Base-by-base conservation (phyloP, 2,888 invertebrate species). In the Patella depressa region DNA sequence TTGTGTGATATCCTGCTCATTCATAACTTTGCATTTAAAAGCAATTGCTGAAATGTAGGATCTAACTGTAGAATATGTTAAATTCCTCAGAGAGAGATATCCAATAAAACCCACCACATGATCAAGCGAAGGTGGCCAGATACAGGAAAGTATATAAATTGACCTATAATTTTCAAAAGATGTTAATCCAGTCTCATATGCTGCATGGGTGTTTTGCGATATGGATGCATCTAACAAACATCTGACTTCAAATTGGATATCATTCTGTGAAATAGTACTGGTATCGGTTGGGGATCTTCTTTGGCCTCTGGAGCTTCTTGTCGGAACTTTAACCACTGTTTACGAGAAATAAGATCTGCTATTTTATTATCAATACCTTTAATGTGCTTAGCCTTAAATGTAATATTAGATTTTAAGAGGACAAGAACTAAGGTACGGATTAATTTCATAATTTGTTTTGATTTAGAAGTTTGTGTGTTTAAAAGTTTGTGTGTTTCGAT, bases 321-420 rank as follows among this genome's bases (percentile, higher is more conserved):
- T 53, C 54, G 57, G 55, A 78, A 78, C 45, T 55, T 55, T 15
- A 45, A n/a, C 71, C 55, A 74, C 59, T 78, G 59, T 54, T 45
- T 71, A 74, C 78, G 78, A 78, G 74, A 74, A 74, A 78, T 71
- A 74, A n/a, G 54, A 74, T 74, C 78, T 59, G 74, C 71, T 4
- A 69, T 54, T 11, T n/a, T 19, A 17, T 75, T 75, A 15, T 59
- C 45, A 7, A 7, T 19, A 4, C 69, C 71, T 59, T 15, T 65
- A 65, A 78, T 74, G 69, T 75, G 72, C 29, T 53, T 29, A 34
- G 75, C 71, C 57, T 54, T 72, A 17, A 72, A 45, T 24, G 71
- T 34, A 70, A 77, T 70, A 24, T 71, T 74, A 55, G 73, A 53
- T 53, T 70, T 54, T 5, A 76, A 19, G 24, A 71, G 45, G 19